A percentile compares a stretch with the other conserved stretches of the same genome.
phyloP scores from a whole-genome alignment of 2,888 invertebrate genomes.

The Drosophila infuscata region DNA sequence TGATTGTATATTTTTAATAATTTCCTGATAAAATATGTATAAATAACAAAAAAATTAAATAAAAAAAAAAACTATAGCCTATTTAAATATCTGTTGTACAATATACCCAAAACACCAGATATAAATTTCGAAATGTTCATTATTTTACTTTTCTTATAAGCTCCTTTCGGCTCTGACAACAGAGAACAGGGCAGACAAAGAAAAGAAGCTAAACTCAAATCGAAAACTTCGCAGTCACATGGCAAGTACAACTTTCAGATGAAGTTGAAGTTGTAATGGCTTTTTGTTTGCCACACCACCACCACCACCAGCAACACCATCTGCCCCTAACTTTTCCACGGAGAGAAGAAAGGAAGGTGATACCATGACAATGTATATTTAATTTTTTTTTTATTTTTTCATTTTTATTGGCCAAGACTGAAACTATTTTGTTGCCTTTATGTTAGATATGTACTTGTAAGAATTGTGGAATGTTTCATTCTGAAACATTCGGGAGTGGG shows the following conservation, averaged over 20 bases:
- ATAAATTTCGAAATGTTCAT: background rate
- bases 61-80: background rate
- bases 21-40: background rate
- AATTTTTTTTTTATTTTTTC: constrained; percentile 5
- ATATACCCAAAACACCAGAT: background rate
- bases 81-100: background rate
- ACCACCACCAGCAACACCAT: background rate
- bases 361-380: constrained; percentile 60
- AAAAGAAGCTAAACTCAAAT: constrained; percentile 1
- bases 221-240: constrained; percentile 46
- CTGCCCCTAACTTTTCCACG: background rate
- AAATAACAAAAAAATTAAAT: background rate
- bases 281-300: constrained; percentile 53
- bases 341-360: constrained; percentile 9
- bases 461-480: constrained; percentile 33
- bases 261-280: constrained; percentile 66
- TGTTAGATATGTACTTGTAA: constrained; percentile 3
- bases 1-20: background rate
- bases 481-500: background rate
- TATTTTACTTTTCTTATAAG: background rate
- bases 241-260: constrained; percentile 32
- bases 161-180: background rate
- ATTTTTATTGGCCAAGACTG: constrained; percentile 11
- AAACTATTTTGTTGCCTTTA: constrained; percentile 45
- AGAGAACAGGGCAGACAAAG: background rate